A percentile compares a stretch with the other conserved stretches of the same genome.
These are phyloP conservation scores for Corythoichthys intestinalis DNA, from an alignment of 2,113 vertebrate genomes.

Conservation along the genomic window DNA sequence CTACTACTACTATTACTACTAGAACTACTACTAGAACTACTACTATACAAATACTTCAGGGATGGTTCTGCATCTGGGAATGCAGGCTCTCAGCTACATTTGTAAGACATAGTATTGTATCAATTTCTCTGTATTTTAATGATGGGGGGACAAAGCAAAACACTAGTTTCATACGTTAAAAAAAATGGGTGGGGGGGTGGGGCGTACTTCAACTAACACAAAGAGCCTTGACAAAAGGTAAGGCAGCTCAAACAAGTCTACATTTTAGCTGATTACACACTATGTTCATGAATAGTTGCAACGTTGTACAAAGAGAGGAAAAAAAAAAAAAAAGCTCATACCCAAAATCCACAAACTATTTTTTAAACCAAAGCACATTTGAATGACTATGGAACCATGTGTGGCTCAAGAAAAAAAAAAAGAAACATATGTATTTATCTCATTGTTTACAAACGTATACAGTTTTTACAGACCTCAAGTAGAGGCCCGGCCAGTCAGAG, in stretches of 20 bases:
- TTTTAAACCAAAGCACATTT: slow-evolving; percentile 99
- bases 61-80: slow-evolving; percentile 81
- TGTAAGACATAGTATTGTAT: slow-evolving; percentile 94
- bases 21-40: slow-evolving; percentile 68
- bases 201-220: slow-evolving; percentile 76
- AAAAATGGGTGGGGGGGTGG: slow-evolving; percentile 73
- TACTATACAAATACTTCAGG: slow-evolving; percentile 92
- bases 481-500: slow-evolving; percentile 84
- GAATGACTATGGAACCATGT: slow-evolving; percentile 92
- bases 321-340: slow-evolving; percentile 84
- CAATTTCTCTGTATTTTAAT: slow-evolving; percentile 94
- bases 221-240: slow-evolving; percentile 81
- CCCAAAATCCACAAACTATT: slow-evolving; percentile 98
- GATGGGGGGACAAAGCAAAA: slow-evolving; percentile 87
- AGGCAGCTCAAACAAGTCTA: slow-evolving; percentile 79
- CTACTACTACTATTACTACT: slow-evolving; percentile 59
- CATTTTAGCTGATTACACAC: slow-evolving; percentile 82
- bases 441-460: slow-evolving; percentile 99
- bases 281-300: slow-evolving; percentile 85
- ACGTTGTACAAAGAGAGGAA: slow-evolving; percentile 79
- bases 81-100: slow-evolving; percentile 85
- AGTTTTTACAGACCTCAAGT: slow-evolving; percentile 95
- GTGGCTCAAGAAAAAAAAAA: slow-evolving; percentile 86
- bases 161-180: slow-evolving; percentile 99
- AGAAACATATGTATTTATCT: slow-evolving; percentile 95